These are phyloP conservation scores for Otocyon megalotis DNA, from an alignment of 2,113 vertebrate genomes.

Conservation along the genomic window DNA sequence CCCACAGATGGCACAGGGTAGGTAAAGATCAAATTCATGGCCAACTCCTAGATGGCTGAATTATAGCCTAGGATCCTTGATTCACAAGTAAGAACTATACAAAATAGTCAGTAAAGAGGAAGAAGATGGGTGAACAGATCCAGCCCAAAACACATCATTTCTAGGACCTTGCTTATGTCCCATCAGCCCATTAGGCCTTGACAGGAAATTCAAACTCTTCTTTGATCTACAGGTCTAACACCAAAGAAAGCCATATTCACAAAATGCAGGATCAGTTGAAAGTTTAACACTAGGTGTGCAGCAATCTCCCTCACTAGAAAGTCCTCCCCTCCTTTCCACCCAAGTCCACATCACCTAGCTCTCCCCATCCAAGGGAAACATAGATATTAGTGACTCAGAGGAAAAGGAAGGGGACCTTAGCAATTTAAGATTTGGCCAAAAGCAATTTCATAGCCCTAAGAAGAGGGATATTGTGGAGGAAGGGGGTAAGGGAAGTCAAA, in stretches of 20 bases:
- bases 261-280: constrained; percentile 53
- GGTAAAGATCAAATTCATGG: background rate
- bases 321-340: constrained; percentile 1
- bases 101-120: background rate
- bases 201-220: constrained; percentile 34
- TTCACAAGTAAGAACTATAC: constrained; percentile 7
- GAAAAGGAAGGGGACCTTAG: constrained; percentile 56
- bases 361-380: constrained; percentile 59
- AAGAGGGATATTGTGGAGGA: constrained; percentile 27
- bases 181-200: constrained; percentile 17
- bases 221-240: constrained; percentile 51
- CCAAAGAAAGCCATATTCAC: constrained; percentile 34
- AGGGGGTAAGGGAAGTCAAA: constrained; percentile 59
- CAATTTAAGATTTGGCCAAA: constrained; percentile 65
- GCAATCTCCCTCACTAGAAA: constrained; percentile 53
- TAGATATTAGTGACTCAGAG: constrained; percentile 66
- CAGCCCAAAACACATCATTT: background rate
- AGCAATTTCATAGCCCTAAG: constrained; percentile 55
- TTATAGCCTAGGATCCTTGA: background rate
- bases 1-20: background rate
- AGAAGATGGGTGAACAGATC: constrained; percentile 1
- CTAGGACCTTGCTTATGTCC: constrained; percentile 12
- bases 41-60: background rate
- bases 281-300: background rate
- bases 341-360: constrained; percentile 29